phyloP scores from a whole-genome alignment of 1,140 invertebrate species.

The Saccostrea cuccullata region DNA sequence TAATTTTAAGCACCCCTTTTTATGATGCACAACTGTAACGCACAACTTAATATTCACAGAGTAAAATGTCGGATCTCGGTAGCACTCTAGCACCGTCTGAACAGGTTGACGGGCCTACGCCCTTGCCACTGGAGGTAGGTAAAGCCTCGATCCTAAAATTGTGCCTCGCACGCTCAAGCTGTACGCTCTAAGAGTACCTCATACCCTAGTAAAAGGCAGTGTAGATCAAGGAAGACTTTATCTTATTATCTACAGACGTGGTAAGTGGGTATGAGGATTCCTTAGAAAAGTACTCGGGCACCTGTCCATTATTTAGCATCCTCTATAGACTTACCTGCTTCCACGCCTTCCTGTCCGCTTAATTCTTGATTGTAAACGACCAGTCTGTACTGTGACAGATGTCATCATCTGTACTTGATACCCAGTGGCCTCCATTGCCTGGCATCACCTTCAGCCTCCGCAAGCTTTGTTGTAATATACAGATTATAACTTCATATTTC shows the following conservation, averaged over 20 bases:
- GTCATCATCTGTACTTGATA: not conserved
- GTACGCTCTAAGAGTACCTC: not conserved
- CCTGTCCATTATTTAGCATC: not conserved
- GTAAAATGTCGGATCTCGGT: conserved; percentile 44
- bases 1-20: conserved; percentile 14
- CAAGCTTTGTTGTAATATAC: not conserved
- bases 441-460: not conserved
- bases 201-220: not conserved
- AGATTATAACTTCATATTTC: not conserved
- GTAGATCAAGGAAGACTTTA: not conserved
- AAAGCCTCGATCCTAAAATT: not conserved
- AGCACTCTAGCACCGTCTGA: conserved; percentile 40
- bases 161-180: not conserved
- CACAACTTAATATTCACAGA: conserved; percentile 37
- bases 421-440: not conserved
- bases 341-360: not conserved
- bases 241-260: not conserved
- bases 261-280: not conserved
- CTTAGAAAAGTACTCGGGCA: conserved; percentile 5
- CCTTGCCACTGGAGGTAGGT: not conserved
- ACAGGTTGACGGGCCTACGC: not conserved
- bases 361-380: not conserved
- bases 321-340: conserved; percentile 12
- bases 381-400: not conserved
- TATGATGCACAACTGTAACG: conserved; percentile 27